These are phyloP conservation scores for Epirrhoe tristata DNA, from an alignment of 2,888 invertebrate genomes.

Conservation along the genomic window DNA sequence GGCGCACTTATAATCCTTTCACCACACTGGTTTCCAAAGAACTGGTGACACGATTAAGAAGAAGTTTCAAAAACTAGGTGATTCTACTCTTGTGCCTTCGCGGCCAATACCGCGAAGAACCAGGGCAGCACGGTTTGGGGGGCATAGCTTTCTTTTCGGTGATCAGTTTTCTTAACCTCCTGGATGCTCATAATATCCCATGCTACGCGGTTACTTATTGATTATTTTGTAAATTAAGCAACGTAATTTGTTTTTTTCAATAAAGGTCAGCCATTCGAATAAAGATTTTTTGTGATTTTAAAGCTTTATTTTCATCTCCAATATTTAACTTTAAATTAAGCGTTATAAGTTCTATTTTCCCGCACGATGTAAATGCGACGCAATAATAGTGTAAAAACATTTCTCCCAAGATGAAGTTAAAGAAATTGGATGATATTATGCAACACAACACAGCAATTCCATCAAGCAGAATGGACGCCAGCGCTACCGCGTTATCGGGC, in stretches of 20 bases:
- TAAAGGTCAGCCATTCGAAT: not conserved
- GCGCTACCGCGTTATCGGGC: constrained; percentile 70
- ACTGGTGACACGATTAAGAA: too few relatives aligned
- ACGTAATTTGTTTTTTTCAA: not conserved
- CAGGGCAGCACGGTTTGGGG: too few relatives aligned
- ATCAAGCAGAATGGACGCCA: constrained; percentile 65
- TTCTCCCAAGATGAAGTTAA: constrained; percentile 27
- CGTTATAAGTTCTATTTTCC: not conserved
- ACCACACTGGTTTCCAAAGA: too few relatives aligned
- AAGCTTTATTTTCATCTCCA: not conserved
- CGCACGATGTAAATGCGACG: not conserved
- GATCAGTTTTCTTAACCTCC: too few relatives aligned
- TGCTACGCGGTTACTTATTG: too few relatives aligned
- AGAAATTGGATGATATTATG: constrained; percentile 57
- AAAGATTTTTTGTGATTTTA: not conserved
- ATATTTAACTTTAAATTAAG: not conserved
- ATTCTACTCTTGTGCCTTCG: too few relatives aligned
- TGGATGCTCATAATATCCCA: too few relatives aligned
- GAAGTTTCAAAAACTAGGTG: too few relatives aligned
- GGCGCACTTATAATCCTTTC: too few relatives aligned
- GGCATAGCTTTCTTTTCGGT: too few relatives aligned
- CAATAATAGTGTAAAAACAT: not conserved
- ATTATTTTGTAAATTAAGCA: too few relatives aligned
- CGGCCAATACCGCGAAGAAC: too few relatives aligned
- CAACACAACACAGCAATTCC: constrained; percentile 71